Evolutionary conservation across 2,888 invertebrate genomes (phyloP).

Genomic region (Thera obeliscata): DNA sequence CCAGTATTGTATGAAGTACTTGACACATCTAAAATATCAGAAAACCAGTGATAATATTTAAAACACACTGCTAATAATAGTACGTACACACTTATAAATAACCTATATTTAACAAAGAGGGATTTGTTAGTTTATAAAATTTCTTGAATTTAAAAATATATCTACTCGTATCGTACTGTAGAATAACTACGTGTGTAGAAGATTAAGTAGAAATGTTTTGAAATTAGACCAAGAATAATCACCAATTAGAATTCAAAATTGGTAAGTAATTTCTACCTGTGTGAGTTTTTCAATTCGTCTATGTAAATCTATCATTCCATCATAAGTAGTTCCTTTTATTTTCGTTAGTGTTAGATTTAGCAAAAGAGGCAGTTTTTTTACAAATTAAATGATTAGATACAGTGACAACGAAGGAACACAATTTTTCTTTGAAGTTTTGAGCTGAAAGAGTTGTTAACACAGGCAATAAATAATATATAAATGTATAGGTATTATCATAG

Average conservation of each 20-base stretch:
- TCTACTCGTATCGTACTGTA: constrained; percentile 2
- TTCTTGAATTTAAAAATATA: neutral
- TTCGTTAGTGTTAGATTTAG: constrained; percentile 5
- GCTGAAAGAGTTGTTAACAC: constrained; percentile 39
- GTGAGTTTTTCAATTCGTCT: constrained; percentile 16
- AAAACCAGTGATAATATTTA: neutral
- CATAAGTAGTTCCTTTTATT: constrained; percentile 14
- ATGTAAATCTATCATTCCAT: constrained; percentile 19
- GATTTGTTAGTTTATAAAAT: neutral
- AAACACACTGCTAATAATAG: no score
- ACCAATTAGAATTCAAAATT: constrained; percentile 3
- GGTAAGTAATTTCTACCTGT: neutral
- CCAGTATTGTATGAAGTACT: constrained; percentile 6
- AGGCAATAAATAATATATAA: constrained; percentile 49
- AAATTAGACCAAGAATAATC: constrained; percentile 16
- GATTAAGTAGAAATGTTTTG: neutral
- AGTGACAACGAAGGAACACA: constrained; percentile 19
- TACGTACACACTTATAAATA: neutral
- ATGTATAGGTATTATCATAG: constrained; percentile 57
- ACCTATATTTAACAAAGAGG: neutral
- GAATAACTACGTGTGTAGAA: constrained; percentile 12
- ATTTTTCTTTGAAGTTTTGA: constrained; percentile 16
- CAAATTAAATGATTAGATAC: constrained; percentile 7
- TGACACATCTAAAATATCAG: constrained; percentile 1
- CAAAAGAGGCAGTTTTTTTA: constrained; percentile 12